Evolutionary conservation across 2,797 vertebrate genomes (phyloP).

Genomic region (Anabacerthia variegaticeps): DNA sequence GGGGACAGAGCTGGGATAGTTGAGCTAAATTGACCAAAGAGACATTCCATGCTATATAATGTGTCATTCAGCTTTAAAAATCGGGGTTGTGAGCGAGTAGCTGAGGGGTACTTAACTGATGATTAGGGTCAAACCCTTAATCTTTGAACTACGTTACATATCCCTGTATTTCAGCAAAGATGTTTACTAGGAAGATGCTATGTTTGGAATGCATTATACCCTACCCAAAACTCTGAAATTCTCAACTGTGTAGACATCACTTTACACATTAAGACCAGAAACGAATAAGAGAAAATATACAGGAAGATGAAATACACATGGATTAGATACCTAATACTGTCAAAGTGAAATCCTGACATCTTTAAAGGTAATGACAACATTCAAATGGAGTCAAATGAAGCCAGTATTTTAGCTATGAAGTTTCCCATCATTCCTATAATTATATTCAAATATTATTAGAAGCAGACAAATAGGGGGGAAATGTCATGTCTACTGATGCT

Average conservation of each 20-base stretch:
- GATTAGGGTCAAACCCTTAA: background rate
- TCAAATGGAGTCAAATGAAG: background rate
- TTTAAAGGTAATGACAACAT: background rate
- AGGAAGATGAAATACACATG: background rate
- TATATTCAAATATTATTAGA: background rate
- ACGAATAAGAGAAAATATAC: background rate
- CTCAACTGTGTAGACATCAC: background rate
- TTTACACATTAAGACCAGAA: background rate
- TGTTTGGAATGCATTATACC: background rate
- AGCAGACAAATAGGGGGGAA: background rate
- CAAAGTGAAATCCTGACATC: background rate
- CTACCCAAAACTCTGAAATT: background rate
- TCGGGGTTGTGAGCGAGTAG: accelerated
- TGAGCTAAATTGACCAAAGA: background rate
- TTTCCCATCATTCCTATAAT: background rate
- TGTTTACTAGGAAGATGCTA: background rate
- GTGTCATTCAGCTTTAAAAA: background rate
- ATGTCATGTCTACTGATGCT: background rate
- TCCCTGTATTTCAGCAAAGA: background rate
- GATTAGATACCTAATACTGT: background rate
- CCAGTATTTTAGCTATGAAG: background rate
- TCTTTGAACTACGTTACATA: background rate
- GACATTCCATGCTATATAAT: background rate
- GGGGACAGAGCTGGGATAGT: background rate
- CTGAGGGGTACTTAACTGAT: background rate